Conservation (phyloP, 23 tunicate genomes). For the Oikopleura dioica region DNA sequence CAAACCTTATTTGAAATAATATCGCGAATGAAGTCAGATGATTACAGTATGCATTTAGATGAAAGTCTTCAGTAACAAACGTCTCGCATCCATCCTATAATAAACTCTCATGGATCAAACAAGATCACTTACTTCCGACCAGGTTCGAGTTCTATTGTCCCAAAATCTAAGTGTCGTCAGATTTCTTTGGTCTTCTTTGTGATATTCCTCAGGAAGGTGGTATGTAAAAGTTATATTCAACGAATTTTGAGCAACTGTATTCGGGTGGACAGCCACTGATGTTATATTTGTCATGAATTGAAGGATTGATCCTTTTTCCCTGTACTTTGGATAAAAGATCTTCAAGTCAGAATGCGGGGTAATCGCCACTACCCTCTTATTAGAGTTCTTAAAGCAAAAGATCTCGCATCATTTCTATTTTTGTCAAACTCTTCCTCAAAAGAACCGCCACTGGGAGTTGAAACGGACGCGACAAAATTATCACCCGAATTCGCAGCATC, state of each 20-base stretch:
- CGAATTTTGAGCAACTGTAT: not conserved
- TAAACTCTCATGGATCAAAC: not conserved
- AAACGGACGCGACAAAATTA: no score
- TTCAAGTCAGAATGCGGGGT: not conserved
- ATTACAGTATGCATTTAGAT: not conserved
- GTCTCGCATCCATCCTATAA: no score
- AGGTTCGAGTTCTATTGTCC: not conserved
- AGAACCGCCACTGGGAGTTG: no score
- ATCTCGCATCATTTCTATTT: not conserved
- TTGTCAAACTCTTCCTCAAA: no score
- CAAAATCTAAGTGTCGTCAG: not conserved
- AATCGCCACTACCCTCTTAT: no score
- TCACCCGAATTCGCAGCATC: no score
- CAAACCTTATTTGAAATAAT: not conserved
- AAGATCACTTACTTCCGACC: not conserved
- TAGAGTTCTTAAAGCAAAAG: no score
- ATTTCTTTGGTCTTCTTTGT: not conserved
- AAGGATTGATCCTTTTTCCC: not conserved
- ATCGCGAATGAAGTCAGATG: slow-evolving; percentile 7
- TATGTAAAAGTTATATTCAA: not conserved
- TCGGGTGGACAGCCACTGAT: slow-evolving; percentile 10
- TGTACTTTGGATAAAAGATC: not conserved
- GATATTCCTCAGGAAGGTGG: not conserved
- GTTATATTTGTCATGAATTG: not conserved
- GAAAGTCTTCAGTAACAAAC: no score